These are phyloP conservation scores for Carassius auratus DNA, from an alignment of 2,113 vertebrate genomes.

Conservation along the genomic window DNA sequence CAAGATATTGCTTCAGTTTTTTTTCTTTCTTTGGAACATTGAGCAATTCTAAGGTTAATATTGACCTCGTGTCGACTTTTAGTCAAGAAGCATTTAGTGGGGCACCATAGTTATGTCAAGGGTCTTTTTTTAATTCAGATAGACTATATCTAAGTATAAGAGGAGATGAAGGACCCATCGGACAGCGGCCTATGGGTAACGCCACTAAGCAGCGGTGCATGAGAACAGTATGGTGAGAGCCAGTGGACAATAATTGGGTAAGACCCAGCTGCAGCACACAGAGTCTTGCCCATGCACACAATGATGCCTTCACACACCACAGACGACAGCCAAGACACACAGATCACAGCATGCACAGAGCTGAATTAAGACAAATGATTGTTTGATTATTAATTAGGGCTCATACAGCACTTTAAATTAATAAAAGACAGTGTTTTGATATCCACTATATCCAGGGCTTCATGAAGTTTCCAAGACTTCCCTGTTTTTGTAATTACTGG, in stretches of 20 bases:
- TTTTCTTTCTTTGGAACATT: no score
- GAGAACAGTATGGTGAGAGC: slow-evolving; percentile 28
- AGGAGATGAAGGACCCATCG: slow-evolving; percentile 53
- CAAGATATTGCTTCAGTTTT: no score
- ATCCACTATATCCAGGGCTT: background rate
- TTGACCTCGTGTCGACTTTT: background rate
- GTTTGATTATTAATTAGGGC: background rate
- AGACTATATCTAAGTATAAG: background rate
- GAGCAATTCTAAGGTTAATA: background rate
- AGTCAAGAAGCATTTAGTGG: background rate
- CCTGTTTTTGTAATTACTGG: background rate
- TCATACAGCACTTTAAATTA: background rate
- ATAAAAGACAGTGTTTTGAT: background rate
- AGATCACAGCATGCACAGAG: slow-evolving; percentile 56
- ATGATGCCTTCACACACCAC: slow-evolving; percentile 59
- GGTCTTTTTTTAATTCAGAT: background rate
- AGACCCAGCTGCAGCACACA: slow-evolving; percentile 45
- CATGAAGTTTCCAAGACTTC: background rate
- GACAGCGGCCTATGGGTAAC: slow-evolving; percentile 39
- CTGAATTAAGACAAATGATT: background rate
- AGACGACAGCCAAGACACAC: slow-evolving; percentile 66
- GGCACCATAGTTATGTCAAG: background rate
- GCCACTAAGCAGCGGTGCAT: slow-evolving; percentile 50
- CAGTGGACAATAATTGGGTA: slow-evolving; percentile 36
- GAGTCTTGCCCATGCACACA: slow-evolving; percentile 65